Percentiles rank a stretch among this genome's conserved stretches.
Evolutionary conservation across 2,888 invertebrate genomes (phyloP).

Genomic region (Camptogramma bilineatum): DNA sequence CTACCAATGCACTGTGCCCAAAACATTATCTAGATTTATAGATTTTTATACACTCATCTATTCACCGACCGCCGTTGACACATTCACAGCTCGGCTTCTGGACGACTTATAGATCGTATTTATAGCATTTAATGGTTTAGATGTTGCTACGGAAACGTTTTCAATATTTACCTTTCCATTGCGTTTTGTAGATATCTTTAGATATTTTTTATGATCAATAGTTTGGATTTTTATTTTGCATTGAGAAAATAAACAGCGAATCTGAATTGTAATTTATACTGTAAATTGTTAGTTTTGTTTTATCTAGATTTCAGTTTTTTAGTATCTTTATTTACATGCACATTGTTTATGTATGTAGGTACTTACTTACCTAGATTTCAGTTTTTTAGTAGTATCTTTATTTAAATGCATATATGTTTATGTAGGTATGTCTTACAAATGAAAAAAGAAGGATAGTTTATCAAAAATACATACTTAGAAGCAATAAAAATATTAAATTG

Average conservation of each 20-base stretch:
- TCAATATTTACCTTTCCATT: conserved; percentile 13
- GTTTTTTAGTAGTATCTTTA: too few relatives aligned
- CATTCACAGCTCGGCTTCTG: conserved; percentile 17
- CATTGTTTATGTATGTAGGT: background rate
- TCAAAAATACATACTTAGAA: too few relatives aligned
- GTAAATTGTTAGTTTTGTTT: background rate
- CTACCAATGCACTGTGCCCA: too few relatives aligned
- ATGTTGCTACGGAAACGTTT: conserved; percentile 18
- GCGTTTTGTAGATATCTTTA: conserved; percentile 5
- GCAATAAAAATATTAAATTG: too few relatives aligned
- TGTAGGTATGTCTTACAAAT: too few relatives aligned
- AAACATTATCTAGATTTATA: too few relatives aligned
- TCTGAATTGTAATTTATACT: background rate
- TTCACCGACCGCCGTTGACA: conserved; percentile 15
- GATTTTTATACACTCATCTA: background rate
- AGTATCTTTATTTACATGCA: background rate
- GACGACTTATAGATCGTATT: conserved; percentile 11
- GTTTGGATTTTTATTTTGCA: background rate
- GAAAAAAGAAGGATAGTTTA: too few relatives aligned
- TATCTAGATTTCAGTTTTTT: background rate
- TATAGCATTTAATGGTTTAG: conserved; percentile 14
- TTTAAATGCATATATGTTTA: too few relatives aligned
- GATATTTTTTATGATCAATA: background rate
- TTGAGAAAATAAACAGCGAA: background rate
- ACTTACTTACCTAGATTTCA: too few relatives aligned